Evolutionary conservation across 2,888 invertebrate genomes (phyloP), one percentile per base, ranked within the genome.

Genomic region (Embidobia sp.): DNA sequence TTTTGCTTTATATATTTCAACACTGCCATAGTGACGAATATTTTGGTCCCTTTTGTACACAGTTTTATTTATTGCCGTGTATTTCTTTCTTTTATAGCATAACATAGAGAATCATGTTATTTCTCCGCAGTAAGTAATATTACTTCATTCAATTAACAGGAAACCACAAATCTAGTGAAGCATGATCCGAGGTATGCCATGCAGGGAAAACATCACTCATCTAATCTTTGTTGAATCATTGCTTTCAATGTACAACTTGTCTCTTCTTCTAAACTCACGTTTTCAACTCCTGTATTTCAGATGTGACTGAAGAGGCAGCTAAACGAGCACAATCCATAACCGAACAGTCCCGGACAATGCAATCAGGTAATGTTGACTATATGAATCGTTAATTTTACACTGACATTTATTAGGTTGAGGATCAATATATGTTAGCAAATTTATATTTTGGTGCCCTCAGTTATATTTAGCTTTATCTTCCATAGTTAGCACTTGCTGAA

Each of bases 401-500:
- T 69, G 67, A 80, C 61, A 72, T 67, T 78, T 61, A 55, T 81
- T 84, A 86, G 84, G 83, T 84, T 84, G 81, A 85, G 82, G 83
- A 87, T 85, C 83, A 84, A 81, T 84, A 84, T 77, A 73, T 79
- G 51, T 80, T 87, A 85, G 83, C 82, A 80, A 80, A 81, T 79
- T 84, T 84, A 82, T 79, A 83, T 84, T 86, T 86, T 89, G 89
- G 89, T 89, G 86, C 89, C 89, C 89, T 89, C 89, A 85, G 87
- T 89, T 88, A 89, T 89, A 89, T 89, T 89, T 89, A 89, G 89
- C 89, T 89, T 89, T 89, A 89, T 89, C 89, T 89, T 89, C 84
- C 83, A 89, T 89, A 89, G 88, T 87, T 89, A 87, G 89, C 89
- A 89, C 89, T 87, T 88, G 89, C 88, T 87, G 84, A 88, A 86